Conservation (phyloP, 2,113 vertebrate genomes). For the Vulpes vulpes region DNA sequence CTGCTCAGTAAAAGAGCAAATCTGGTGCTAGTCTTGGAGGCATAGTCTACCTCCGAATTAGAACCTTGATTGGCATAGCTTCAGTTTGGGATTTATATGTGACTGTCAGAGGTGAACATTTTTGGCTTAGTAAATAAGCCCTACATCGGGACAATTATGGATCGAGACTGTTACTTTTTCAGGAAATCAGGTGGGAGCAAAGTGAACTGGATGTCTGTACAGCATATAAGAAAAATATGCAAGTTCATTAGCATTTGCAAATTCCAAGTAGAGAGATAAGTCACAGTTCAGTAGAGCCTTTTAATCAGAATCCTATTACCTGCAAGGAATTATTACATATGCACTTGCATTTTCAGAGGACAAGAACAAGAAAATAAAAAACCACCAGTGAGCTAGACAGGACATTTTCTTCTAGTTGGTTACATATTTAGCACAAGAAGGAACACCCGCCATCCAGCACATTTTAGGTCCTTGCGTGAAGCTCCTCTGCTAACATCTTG, state of each 20-base stretch:
- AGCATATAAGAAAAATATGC: neutral
- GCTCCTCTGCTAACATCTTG: neutral
- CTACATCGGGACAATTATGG: neutral
- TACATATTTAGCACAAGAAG: neutral
- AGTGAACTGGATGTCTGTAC: constrained; percentile 45
- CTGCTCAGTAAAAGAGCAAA: neutral
- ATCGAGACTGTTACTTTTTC: constrained; percentile 33
- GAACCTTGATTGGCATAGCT: constrained; percentile 30
- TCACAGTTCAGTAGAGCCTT: constrained; percentile 71
- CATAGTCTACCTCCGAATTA: neutral
- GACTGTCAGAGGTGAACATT: constrained; percentile 4
- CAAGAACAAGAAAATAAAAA: constrained; percentile 53
- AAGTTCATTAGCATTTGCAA: constrained; percentile 67
- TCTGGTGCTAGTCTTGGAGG: neutral
- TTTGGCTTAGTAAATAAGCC: constrained; percentile 47
- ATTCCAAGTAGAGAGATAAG: constrained; percentile 70
- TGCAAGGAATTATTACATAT: constrained; percentile 56
- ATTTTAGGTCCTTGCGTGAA: neutral
- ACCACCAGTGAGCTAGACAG: neutral
- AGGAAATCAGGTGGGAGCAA: constrained; percentile 53
- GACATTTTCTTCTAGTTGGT: neutral
- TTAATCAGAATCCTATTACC: constrained; percentile 59
- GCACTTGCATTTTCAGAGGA: constrained; percentile 68
- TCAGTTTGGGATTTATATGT: constrained; percentile 18
- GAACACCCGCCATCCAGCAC: neutral